These are phyloP conservation scores for Cactoblastis cactorum DNA, from an alignment of 2,888 invertebrate species.

Conservation along the genomic window DNA sequence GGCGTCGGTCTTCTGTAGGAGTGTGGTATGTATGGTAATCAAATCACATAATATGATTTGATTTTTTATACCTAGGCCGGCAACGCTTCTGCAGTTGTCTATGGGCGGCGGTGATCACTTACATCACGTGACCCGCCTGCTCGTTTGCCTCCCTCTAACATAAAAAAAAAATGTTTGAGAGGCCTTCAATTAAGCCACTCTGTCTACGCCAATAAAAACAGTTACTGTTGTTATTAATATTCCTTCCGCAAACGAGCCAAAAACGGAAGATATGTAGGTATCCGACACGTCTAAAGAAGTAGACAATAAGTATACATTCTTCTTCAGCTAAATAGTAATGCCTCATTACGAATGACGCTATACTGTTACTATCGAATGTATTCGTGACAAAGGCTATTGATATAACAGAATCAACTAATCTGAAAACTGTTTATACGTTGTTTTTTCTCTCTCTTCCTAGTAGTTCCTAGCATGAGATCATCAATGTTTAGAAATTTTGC, in stretches of 20 bases:
- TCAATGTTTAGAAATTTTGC: not conserved
- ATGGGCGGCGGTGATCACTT: too few species aligned
- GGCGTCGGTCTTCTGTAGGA: too few species aligned
- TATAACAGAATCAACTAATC: not conserved
- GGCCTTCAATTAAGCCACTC: too few species aligned
- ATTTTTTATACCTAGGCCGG: too few species aligned
- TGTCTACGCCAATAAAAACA: not conserved
- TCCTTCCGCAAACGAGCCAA: not conserved
- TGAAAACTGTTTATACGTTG: not conserved
- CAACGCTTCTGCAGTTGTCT: too few species aligned
- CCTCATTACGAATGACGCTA: not conserved
- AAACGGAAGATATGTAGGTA: constrained; percentile 6
- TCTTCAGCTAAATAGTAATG: not conserved
- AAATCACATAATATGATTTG: too few species aligned
- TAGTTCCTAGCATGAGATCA: not conserved
- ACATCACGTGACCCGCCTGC: too few species aligned
- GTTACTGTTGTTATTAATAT: not conserved
- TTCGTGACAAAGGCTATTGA: not conserved
- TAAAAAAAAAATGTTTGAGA: too few species aligned
- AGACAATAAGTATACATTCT: not conserved
- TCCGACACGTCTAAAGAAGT: too few species aligned
- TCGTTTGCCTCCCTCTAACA: too few species aligned
- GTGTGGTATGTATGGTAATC: too few species aligned
- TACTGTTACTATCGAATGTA: not conserved
- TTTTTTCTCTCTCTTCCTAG: too few species aligned